Conservation (phyloP, 2,888 invertebrate species). For the Eurytoma californica region DNA sequence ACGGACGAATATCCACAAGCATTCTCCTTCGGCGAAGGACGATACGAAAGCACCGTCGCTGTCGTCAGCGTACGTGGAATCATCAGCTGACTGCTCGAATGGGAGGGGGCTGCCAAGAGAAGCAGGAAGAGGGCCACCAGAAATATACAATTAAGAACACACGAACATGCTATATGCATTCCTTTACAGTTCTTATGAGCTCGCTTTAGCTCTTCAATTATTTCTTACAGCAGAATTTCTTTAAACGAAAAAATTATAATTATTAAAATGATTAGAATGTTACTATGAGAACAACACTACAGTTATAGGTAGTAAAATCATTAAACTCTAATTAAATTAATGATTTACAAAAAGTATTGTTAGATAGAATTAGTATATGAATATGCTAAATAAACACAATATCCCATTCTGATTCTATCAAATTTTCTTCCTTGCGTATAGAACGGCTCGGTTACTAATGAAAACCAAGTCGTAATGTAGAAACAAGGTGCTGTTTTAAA, state of each 20-base stretch:
- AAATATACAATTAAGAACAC: slow-evolving; percentile 48
- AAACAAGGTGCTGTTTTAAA: background rate
- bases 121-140: slow-evolving; percentile 58
- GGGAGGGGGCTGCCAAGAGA: slow-evolving; percentile 31
- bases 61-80: slow-evolving; percentile 11
- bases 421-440: background rate
- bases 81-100: slow-evolving; percentile 38
- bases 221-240: no score
- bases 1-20: no score
- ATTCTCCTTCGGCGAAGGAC: slow-evolving; percentile 61
- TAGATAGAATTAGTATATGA: background rate
- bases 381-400: background rate
- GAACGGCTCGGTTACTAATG: background rate
- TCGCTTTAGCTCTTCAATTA: background rate
- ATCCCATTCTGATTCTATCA: background rate
- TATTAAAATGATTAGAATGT: no score
- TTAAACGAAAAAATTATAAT: no score
- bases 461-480: background rate
- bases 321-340: background rate
- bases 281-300: no score
- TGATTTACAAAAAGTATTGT: background rate
- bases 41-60: slow-evolving; percentile 59
- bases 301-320: no score
- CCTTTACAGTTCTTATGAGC: no score
- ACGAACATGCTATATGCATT: slow-evolving; percentile 1